Evolutionary conservation across 30 jellyfish, hydroid and myxozoan genomes (phyloP), one percentile per base, ranked within the genome.

Genomic region (Rhopilema esculentum): DNA sequence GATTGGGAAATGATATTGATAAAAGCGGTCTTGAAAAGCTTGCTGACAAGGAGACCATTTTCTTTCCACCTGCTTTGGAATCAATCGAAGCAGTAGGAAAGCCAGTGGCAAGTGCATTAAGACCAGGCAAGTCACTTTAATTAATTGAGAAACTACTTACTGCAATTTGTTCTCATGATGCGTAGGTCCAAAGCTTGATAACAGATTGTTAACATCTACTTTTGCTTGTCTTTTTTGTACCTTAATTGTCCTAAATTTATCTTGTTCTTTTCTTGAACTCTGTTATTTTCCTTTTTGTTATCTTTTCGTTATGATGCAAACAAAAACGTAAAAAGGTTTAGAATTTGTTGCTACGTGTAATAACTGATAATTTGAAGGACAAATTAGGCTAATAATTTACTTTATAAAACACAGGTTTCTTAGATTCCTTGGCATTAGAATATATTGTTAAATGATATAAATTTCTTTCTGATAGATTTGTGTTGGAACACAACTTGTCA

Each of bases 21-120:
- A 65, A 2, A 16, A 73, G 62, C 6, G 70, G 30, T 9, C 74
- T 92, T 62, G 66, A 40, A 27, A 28, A 72, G 12, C 70, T 92
- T 30, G 91, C 88, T 9, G 70, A 32, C 26, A 76, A 85, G 77
- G 83, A 84, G 20, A 69, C 87, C 1, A 51, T 78, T 18, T 94
- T 94, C 92, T 89, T 79, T 77, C 95, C 97, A 1, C 97, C 93
- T 21, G 87, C 72, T 66, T 51, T 89, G 16, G 97, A 80, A 67
- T 62, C 73, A 23, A 20, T 94, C 70, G 77, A 67, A 16, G 53
- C 25, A 1, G 19, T 73, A 19, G 32, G 82, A 0, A 65, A 69
- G 8, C 97, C 97, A 2, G 84, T 94, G 9, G 27, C 90, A 0
- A 82, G 27, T 24, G 95, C 95, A 30, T 52, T 90, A 12, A 29